These are phyloP conservation scores for Botrylloides violaceus DNA, from an alignment of 23 tunicate species.

Conservation along the genomic window DNA sequence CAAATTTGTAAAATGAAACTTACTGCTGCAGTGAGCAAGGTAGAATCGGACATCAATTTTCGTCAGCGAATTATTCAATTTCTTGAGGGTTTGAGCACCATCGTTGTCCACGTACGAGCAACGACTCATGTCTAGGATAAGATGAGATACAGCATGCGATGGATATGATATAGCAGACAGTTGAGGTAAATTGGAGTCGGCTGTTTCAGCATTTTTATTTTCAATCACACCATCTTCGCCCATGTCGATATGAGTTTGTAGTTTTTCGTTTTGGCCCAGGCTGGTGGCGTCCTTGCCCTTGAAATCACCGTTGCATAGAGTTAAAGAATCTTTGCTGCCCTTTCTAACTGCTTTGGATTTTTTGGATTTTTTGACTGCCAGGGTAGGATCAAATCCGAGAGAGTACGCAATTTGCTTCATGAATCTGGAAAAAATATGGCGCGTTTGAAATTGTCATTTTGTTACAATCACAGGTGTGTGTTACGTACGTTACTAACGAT, in stretches of 20 bases:
- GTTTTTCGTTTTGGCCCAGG: conserved; percentile 1
- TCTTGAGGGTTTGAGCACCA: conserved; percentile 45
- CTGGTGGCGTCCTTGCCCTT: no score
- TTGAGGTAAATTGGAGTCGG: background rate
- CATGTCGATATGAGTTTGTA: background rate
- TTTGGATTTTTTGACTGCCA: conserved; percentile 13
- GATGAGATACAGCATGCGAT: background rate
- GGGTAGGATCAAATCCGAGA: conserved; percentile 46
- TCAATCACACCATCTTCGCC: background rate
- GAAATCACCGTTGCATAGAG: background rate
- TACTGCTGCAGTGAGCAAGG: conserved; percentile 4
- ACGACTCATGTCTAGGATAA: conserved; percentile 59
- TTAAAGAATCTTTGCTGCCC: background rate
- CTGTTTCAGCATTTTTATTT: background rate
- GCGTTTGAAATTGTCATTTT: background rate
- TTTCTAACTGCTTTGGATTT: conserved; percentile 20
- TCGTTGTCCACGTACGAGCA: conserved; percentile 83
- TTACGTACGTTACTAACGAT: background rate
- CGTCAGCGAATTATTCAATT: background rate
- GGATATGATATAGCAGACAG: background rate
- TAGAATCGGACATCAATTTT: background rate
- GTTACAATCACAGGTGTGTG: background rate
- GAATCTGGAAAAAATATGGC: conserved; percentile 29
- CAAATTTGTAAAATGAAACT: no score
- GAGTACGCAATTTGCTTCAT: conserved; percentile 27